A percentile compares a stretch with the other conserved stretches of the same genome.
Conservation (phyloP, 2,888 invertebrate genomes). For the Drosophila barbarae region DNA sequence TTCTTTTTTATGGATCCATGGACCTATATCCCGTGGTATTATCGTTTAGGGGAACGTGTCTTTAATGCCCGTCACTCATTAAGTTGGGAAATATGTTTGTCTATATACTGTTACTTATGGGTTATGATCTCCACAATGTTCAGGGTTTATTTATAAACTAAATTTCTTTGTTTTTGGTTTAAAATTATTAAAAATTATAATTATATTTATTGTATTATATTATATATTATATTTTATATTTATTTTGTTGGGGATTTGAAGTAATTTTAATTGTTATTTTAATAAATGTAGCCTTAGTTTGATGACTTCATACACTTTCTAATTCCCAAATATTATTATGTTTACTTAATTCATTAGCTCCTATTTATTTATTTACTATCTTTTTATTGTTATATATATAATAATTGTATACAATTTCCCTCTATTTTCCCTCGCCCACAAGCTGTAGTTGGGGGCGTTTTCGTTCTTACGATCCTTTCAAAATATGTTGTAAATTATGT, state of each 20-base stretch:
- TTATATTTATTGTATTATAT: background rate
- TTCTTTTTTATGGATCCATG: constrained; percentile 11
- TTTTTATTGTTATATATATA: too few relatives aligned
- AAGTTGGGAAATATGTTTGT: constrained; percentile 7
- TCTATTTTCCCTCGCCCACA: too few relatives aligned
- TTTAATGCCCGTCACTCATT: constrained; percentile 14
- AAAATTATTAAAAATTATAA: background rate
- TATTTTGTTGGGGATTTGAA: accelerated
- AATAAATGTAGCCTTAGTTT: background rate
- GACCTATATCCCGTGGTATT: constrained; percentile 7
- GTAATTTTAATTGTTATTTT: background rate
- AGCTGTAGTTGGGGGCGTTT: too few relatives aligned
- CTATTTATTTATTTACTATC: too few relatives aligned
- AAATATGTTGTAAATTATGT: too few relatives aligned
- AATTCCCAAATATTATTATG: background rate
- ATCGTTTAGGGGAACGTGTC: constrained; percentile 16
- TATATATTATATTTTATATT: background rate
- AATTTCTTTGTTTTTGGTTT: background rate
- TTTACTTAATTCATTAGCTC: background rate
- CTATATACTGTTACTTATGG: constrained; percentile 1
- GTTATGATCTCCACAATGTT: constrained; percentile 3
- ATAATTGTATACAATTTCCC: too few relatives aligned
- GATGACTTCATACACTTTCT: background rate
- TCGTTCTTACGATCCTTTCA: too few relatives aligned
- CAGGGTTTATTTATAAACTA: background rate